A percentile compares a stretch with the other conserved stretches of the same genome.
These are phyloP conservation scores for Plebejus anna DNA, from an alignment of 2,888 invertebrate genomes.

Conservation along the genomic window DNA sequence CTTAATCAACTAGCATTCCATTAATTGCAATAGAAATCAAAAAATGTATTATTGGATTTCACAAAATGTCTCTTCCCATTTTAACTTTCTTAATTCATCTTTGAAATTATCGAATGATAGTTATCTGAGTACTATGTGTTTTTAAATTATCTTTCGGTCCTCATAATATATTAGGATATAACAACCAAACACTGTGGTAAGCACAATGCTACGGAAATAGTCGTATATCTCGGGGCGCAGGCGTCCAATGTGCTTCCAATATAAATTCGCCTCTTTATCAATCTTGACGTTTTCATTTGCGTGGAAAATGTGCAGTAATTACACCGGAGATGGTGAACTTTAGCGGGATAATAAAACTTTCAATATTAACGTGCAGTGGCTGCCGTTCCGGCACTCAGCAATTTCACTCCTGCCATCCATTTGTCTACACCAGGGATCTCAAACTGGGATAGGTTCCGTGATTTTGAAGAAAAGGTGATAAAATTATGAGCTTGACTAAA, in stretches of 20 bases:
- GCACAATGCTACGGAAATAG: background rate
- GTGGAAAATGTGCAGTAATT: constrained; percentile 37
- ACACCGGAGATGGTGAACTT: constrained; percentile 38
- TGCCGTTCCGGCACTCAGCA: constrained; percentile 39
- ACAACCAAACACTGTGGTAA: background rate
- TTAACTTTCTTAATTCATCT: background rate
- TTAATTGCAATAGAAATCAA: too few relatives aligned
- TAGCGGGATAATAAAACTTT: constrained; percentile 40
- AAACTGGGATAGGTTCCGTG: background rate
- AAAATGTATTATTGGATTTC: too few relatives aligned
- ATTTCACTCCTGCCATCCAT: constrained; percentile 37
- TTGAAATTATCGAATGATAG: background rate
- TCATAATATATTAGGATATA: background rate
- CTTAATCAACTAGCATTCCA: too few relatives aligned
- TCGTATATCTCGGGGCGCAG: background rate
- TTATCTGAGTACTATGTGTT: too few relatives aligned
- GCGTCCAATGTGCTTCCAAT: constrained; percentile 2
- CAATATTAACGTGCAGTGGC: constrained; percentile 43
- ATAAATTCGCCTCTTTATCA: constrained; percentile 28
- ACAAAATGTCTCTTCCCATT: background rate
- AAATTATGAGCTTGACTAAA: too few relatives aligned
- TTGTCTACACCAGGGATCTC: constrained; percentile 27
- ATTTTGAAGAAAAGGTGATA: too few relatives aligned
- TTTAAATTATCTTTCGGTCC: background rate
- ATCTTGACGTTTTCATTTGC: constrained; percentile 27